Evolutionary conservation across 2,888 invertebrate genomes (phyloP).

Genomic region (Melanargia galathea): DNA sequence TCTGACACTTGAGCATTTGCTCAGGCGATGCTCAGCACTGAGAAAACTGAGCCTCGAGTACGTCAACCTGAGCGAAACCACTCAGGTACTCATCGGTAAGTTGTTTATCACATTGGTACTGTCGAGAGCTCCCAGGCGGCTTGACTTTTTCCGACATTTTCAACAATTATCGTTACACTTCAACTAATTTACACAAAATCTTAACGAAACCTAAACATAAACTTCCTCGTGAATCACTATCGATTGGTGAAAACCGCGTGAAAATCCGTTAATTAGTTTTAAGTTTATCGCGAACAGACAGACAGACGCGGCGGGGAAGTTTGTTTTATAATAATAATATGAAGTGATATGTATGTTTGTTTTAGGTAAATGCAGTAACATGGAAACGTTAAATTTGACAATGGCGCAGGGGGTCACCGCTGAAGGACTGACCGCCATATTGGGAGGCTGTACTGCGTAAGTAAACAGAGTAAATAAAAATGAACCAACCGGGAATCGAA

Average conservation of each 20-base stretch:
- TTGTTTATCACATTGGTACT: background rate
- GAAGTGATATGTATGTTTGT: slow-evolving; percentile 31
- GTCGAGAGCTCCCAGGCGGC: background rate
- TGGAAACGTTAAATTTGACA: slow-evolving; percentile 92
- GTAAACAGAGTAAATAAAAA: slow-evolving; percentile 35
- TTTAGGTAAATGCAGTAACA: slow-evolving; percentile 68
- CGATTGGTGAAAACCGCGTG: too few species aligned
- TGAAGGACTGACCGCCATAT: slow-evolving; percentile 83
- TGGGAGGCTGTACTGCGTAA: slow-evolving; percentile 83
- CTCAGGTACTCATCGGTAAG: slow-evolving; percentile 86
- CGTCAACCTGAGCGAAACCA: slow-evolving; percentile 83
- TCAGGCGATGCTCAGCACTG: slow-evolving; percentile 86
- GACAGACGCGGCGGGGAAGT: too few species aligned
- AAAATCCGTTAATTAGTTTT: too few species aligned
- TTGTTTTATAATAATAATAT: too few species aligned
- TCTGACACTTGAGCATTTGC: slow-evolving; percentile 78
- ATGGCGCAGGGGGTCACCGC: slow-evolving; percentile 89
- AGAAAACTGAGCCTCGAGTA: slow-evolving; percentile 94
- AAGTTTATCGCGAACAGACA: too few species aligned
- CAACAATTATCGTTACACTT: too few species aligned
- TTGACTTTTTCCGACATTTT: too few species aligned
- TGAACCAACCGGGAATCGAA: background rate
- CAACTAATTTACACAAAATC: too few species aligned
- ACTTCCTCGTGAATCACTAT: too few species aligned
- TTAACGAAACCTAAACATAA: too few species aligned